Conservation (phyloP, 64 coral and sea anemone species). For the Montipora efflorescens region DNA sequence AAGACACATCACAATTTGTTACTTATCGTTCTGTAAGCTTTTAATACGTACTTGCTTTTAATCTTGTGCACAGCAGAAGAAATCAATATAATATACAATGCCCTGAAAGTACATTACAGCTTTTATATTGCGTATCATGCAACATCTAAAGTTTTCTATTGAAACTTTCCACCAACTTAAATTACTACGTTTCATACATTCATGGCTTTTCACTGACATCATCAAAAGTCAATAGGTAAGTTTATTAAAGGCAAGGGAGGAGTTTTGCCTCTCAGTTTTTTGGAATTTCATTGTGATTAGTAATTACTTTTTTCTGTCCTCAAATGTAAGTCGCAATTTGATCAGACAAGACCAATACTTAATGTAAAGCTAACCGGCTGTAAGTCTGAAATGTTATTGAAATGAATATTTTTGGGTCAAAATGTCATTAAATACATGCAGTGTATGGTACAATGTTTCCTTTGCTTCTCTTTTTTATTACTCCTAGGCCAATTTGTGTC, state of each 20-base stretch:
- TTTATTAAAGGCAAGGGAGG: background rate
- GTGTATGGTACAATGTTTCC: background rate
- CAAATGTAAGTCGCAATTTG: slow-evolving; percentile 7
- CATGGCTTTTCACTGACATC: slow-evolving; percentile 5
- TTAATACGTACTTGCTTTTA: background rate
- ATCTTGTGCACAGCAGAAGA: background rate
- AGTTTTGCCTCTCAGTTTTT: slow-evolving; percentile 11
- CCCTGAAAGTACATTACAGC: background rate
- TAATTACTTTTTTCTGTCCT: slow-evolving; percentile 8
- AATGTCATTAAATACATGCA: slow-evolving; percentile 4
- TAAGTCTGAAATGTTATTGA: slow-evolving; percentile 5
- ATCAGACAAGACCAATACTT: background rate
- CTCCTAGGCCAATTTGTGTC: slow-evolving; percentile 23
- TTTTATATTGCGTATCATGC: background rate
- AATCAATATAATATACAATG: slow-evolving; percentile 7
- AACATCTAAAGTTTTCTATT: slow-evolving; percentile 4
- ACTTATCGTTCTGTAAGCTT: background rate
- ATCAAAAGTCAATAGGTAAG: slow-evolving; percentile 1
- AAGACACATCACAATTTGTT: background rate
- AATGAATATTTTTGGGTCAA: background rate
- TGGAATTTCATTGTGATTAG: background rate
- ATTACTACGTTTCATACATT: slow-evolving; percentile 4
- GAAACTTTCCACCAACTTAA: background rate
- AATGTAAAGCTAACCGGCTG: slow-evolving; percentile 6
- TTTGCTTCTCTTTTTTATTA: background rate